Evolutionary conservation across 2,113 vertebrate genomes (phyloP), one percentile per base, ranked within the genome.

Genomic region (Bambusicola thoracicus): DNA sequence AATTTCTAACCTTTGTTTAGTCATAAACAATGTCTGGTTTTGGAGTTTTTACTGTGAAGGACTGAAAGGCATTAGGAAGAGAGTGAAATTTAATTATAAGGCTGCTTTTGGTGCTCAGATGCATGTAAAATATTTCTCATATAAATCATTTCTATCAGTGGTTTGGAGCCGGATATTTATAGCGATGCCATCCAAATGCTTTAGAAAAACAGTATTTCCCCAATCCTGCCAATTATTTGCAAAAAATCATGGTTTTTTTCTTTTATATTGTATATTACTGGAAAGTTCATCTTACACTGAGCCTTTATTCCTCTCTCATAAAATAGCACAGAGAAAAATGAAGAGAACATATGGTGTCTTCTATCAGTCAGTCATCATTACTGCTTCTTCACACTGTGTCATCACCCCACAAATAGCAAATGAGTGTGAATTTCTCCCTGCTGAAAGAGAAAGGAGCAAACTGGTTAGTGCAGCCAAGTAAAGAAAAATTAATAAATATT

Each of bases 261-360:
- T 46, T 34, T 34, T 19, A 20, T 51, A 68, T 53, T 68, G 22
- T 63, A 24, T 84, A 65, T 85, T 83, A 44, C 55, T 65, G 87
- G 68, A 63, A 83, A 85, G 40, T 69, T 96, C 63, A 49, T 94
- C 65, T 92, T 94, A 56, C 43, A 53, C 51, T 27, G 78, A 81
- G 86, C 82, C 84, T 96, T 94, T 94, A 92, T 95, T 91, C 92
- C 75, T 91, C 51, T 90, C 89, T 93, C 29, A 34, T 82, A 96
- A 95, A 96, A 94, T n/a, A 91, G 73, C 61, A 89, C 79, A 78
- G 86, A 63, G 78, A 74, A 91, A 94, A 91, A 81, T 63, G 90
- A 69, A 95, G 85, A 83, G 96, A 96, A 94, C 97, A 97, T 96
- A 96, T 96, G 96, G 96, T 93, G 94, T 93, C 94, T 97, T 92